Evolutionary conservation across 2,888 invertebrate genomes (phyloP).

Genomic region (Orchesella flavescens): DNA sequence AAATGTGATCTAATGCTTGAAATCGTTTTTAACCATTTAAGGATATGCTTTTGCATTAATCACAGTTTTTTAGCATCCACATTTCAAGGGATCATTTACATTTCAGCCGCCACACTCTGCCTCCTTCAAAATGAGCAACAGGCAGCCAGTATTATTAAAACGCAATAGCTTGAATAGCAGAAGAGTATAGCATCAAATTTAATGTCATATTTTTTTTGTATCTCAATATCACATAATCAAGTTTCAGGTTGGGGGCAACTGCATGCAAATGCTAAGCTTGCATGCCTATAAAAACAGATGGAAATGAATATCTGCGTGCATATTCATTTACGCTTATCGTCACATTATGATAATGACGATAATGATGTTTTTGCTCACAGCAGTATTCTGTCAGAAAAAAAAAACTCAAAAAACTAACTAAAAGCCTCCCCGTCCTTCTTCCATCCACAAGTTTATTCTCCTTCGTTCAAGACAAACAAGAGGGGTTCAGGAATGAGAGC

Average conservation of each 20-base stretch:
- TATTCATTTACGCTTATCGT: constrained; percentile 20
- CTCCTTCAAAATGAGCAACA: not conserved
- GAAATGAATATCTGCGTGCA: not conserved
- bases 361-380: constrained; percentile 12
- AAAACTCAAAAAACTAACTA: not conserved
- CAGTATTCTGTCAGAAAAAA: not conserved
- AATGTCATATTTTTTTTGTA: not conserved
- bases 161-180: too few relatives aligned
- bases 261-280: not conserved
- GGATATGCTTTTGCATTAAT: constrained; percentile 26
- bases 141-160: not conserved
- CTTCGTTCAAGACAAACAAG: too few relatives aligned
- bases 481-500: too few relatives aligned
- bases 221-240: not conserved
- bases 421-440: not conserved
- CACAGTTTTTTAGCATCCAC: constrained; percentile 1
- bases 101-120: not conserved
- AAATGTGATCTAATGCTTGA: too few relatives aligned
- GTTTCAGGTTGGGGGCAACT: not conserved
- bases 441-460: not conserved
- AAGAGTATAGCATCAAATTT: not conserved
- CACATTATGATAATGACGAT: constrained; percentile 14
- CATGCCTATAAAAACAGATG: constrained; percentile 5
- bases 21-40: constrained; percentile 10
- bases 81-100: constrained; percentile 14